Percentiles rank a stretch among this genome's conserved stretches.
Conservation (phyloP, 2,888 invertebrate species). For the Dioctria rufipes region DNA sequence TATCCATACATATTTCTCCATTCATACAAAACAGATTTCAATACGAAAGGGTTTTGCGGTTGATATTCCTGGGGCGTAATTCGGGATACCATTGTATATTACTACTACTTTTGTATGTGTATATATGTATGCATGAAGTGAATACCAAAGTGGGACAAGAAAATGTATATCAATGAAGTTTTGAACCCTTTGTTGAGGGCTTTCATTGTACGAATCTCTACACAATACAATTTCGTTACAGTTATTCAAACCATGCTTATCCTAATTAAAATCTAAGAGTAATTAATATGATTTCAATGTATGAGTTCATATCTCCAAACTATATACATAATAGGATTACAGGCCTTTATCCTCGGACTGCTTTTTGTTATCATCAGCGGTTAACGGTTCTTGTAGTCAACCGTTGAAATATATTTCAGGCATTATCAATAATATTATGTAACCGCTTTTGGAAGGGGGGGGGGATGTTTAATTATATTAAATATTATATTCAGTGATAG, state of each 20-base stretch:
- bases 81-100: background rate
- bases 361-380: background rate
- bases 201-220: background rate
- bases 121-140: no score
- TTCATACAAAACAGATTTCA: background rate
- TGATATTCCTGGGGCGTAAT: background rate
- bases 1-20: background rate
- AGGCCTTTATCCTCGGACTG: background rate
- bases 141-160: background rate
- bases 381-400: background rate
- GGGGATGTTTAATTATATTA: background rate
- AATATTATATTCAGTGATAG: background rate
- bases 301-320: background rate
- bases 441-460: background rate
- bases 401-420: background rate
- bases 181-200: constrained; percentile 4
- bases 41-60: background rate
- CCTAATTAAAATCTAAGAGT: constrained; percentile 44
- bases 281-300: constrained; percentile 40
- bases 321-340: background rate
- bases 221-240: constrained; percentile 16
- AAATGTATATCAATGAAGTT: background rate
- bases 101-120: background rate
- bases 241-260: constrained; percentile 22
- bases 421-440: constrained; percentile 31